Conservation (phyloP, 2,888 invertebrate species). For the Escarpia spicata region DNA sequence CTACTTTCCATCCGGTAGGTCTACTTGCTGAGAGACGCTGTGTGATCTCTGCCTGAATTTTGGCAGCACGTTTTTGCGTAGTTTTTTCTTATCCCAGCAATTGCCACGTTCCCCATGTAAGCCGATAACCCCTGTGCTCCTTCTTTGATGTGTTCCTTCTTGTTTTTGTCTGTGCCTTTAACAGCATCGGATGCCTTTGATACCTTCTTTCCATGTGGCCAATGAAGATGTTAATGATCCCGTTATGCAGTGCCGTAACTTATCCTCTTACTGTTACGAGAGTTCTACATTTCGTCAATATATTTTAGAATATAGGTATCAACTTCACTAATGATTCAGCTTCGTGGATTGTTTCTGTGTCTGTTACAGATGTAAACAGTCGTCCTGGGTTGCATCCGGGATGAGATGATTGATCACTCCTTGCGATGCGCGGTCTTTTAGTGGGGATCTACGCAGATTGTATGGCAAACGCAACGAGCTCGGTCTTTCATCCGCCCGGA, state of each 20-base stretch:
- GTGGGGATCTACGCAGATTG: not conserved
- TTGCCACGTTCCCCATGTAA: not conserved
- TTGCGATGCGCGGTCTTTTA: not conserved
- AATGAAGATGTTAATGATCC: not conserved
- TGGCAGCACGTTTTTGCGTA: too few relatives aligned
- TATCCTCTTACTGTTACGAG: too few relatives aligned
- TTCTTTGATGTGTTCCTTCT: not conserved
- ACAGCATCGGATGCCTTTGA: not conserved
- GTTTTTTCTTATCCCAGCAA: slow-evolving; percentile 19
- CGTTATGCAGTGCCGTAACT: not conserved
- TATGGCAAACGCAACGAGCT: not conserved
- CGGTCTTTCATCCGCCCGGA: not conserved
- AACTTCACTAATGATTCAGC: not conserved
- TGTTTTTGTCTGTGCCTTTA: not conserved
- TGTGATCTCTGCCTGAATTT: not conserved
- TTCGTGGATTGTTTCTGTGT: not conserved
- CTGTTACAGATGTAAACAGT: not conserved
- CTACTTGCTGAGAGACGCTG: not conserved
- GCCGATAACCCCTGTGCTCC: not conserved
- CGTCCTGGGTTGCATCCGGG: not conserved
- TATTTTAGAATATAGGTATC: too few relatives aligned
- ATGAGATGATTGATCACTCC: not conserved
- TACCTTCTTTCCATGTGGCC: not conserved
- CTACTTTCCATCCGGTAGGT: not conserved
- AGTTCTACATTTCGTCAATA: too few relatives aligned